Percentiles rank a stretch among this genome's conserved stretches.
These are phyloP conservation scores for Pelochelys cantorii DNA, from an alignment of 2,797 vertebrate species.

Conservation along the genomic window DNA sequence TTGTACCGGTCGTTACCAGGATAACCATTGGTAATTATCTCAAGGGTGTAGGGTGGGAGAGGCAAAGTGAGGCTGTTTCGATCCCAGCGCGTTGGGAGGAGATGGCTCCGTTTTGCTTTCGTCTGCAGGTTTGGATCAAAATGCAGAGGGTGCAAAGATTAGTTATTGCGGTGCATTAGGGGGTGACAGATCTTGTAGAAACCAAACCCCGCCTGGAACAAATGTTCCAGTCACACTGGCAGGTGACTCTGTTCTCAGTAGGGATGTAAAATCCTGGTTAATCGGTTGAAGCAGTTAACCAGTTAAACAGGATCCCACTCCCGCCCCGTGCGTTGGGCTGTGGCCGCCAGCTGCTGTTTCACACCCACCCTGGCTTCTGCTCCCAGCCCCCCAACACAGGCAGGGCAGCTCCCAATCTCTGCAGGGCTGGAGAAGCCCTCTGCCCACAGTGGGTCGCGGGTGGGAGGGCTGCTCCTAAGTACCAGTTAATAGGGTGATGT, in stretches of 20 bases:
- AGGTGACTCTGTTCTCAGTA: not conserved
- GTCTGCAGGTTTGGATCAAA: not conserved
- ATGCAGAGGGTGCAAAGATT: not conserved
- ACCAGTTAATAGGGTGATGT: no score
- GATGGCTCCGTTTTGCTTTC: not conserved
- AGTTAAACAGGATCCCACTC: no score
- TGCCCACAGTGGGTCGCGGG: no score
- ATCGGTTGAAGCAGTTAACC: no score
- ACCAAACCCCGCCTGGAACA: not conserved
- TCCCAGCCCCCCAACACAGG: no score
- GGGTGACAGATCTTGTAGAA: not conserved
- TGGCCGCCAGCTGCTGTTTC: no score
- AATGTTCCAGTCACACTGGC: rapidly evolving
- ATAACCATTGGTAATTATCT: not conserved
- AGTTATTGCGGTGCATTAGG: rapidly evolving
- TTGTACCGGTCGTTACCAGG: not conserved
- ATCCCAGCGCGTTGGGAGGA: not conserved
- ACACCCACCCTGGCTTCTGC: no score
- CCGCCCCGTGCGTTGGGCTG: no score
- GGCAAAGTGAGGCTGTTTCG: not conserved
- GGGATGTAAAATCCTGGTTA: no score
- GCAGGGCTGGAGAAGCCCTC: no score
- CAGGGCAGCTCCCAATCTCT: no score
- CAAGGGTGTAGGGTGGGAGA: not conserved
- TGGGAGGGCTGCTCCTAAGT: no score